A percentile compares a stretch with the other conserved stretches of the same genome.
phyloP scores from a whole-genome alignment of 2,797 vertebrate genomes.

The Morus bassanus region DNA sequence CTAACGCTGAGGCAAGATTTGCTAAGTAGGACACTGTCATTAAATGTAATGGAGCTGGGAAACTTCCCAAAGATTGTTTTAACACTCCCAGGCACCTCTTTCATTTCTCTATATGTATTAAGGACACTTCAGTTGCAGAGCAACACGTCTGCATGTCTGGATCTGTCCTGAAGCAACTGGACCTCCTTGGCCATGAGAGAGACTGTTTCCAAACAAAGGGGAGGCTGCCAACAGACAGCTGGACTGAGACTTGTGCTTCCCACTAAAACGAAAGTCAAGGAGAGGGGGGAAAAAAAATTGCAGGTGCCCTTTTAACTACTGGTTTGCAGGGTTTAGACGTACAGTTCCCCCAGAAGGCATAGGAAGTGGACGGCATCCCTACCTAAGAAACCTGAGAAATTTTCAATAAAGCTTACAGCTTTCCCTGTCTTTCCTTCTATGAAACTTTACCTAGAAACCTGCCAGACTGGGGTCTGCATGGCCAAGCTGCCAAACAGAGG shows the following conservation, averaged over 20 bases:
- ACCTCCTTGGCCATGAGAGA: not conserved
- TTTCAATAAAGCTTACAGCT: not conserved
- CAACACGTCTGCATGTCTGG: not conserved
- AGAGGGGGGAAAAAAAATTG: fast-evolving
- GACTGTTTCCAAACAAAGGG: not conserved
- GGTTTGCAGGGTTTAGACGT: not conserved
- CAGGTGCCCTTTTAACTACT: not conserved
- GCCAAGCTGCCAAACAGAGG: not conserved
- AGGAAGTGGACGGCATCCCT: fast-evolving
- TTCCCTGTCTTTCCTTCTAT: not conserved
- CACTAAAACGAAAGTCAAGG: not conserved
- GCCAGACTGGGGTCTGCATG: not conserved
- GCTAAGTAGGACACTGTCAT: slow-evolving; percentile 40
- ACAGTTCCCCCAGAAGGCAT: not conserved
- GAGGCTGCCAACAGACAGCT: not conserved
- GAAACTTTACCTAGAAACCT: not conserved
- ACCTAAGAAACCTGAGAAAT: not conserved
- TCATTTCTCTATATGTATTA: not conserved
- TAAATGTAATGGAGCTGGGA: slow-evolving; percentile 24
- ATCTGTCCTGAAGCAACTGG: not conserved
- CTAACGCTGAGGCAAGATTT: not conserved
- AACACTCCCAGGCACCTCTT: not conserved
- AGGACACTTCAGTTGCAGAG: not conserved
- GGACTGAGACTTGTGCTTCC: not conserved
- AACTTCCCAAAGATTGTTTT: slow-evolving; percentile 32